Conservation (phyloP, 2,888 invertebrate genomes). For the Ptychoptera albimana region DNA sequence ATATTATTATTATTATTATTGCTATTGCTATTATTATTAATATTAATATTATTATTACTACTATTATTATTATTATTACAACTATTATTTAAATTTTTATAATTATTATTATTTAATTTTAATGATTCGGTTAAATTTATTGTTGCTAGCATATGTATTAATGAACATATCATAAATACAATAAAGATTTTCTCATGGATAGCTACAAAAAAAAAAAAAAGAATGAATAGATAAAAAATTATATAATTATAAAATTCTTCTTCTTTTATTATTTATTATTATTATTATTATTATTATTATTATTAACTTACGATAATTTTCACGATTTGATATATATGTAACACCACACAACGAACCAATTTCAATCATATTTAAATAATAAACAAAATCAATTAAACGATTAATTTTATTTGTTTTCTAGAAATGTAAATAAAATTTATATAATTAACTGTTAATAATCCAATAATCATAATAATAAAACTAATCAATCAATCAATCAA, state of each 20-base stretch:
- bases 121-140: constrained; percentile 37
- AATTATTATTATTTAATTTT: constrained; percentile 5
- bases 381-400: constrained; percentile 47
- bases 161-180: constrained; percentile 70
- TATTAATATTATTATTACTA: background rate
- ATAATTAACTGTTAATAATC: too few species aligned
- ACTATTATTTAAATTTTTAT: background rate
- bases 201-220: constrained; percentile 40
- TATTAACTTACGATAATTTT: constrained; percentile 77
- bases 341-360: constrained; percentile 77
- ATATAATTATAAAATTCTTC: too few species aligned
- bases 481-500: too few species aligned
- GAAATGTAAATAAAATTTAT: too few species aligned
- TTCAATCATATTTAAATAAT: constrained; percentile 73
- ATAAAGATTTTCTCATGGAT: constrained; percentile 85
- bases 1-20: constrained; percentile 16
- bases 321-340: constrained; percentile 84
- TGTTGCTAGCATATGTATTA: constrained; percentile 66
- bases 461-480: too few species aligned
- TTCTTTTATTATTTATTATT: too few species aligned
- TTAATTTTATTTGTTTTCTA: constrained; percentile 6
- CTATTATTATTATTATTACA: constrained; percentile 17
- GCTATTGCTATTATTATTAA: background rate
- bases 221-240: background rate
- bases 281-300: too few species aligned